Evolutionary conservation across 2,888 invertebrate genomes (phyloP).

Genomic region (Nephrotoma appendiculata): DNA sequence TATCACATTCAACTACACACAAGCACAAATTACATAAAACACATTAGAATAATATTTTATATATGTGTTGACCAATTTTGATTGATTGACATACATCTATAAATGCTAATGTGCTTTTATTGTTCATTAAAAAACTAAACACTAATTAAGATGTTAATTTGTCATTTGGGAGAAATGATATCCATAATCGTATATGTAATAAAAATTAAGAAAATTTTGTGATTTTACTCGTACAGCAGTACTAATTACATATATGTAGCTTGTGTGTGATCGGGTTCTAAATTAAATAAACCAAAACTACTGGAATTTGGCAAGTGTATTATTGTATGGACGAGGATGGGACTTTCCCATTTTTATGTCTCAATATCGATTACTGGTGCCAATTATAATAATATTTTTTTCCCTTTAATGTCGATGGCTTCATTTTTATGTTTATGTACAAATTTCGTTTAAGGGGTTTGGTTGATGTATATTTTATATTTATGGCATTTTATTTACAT

Average conservation of each 20-base stretch:
- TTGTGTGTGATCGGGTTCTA: background rate
- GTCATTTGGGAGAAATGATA: background rate
- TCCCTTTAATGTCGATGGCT: background rate
- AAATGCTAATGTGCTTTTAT: background rate
- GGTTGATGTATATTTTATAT: background rate
- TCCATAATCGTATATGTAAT: background rate
- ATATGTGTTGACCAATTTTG: background rate
- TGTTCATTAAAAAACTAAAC: background rate
- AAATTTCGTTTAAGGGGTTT: background rate
- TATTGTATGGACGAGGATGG: background rate
- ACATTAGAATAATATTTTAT: background rate
- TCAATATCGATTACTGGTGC: background rate
- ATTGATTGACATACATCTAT: background rate
- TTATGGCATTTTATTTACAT: background rate
- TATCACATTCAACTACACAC: background rate
- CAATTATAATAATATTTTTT: background rate
- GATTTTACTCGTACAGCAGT: background rate
- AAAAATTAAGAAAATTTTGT: background rate
- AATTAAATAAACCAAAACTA: background rate
- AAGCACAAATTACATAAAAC: background rate
- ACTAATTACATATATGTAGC: background rate
- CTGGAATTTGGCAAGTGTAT: background rate
- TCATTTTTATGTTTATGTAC: background rate
- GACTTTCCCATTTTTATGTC: background rate
- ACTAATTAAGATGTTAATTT: background rate